Evolutionary conservation across 2,888 invertebrate species (phyloP).

Genomic region (Mechanitis messenoides): DNA sequence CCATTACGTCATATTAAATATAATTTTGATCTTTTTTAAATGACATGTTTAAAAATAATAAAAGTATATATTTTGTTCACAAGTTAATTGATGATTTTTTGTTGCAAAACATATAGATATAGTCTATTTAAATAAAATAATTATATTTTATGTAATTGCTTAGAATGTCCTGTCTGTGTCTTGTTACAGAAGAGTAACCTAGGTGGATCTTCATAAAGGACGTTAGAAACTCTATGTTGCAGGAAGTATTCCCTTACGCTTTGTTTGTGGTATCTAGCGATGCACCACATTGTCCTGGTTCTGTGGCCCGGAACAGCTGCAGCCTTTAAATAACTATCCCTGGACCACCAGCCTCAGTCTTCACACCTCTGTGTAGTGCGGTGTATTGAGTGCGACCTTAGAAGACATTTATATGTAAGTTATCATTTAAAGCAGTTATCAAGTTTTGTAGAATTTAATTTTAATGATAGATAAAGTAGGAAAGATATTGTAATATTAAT

Average conservation of each 20-base stretch:
- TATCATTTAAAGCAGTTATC: background rate
- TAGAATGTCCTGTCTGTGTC: background rate
- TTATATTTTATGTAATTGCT: too few relatives aligned
- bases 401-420: background rate
- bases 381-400: slow-evolving; percentile 7
- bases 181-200: too few relatives aligned
- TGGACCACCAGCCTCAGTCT: slow-evolving; percentile 53
- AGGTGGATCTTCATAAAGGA: slow-evolving; percentile 36
- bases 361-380: background rate
- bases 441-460: too few relatives aligned
- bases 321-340: slow-evolving; percentile 63
- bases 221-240: slow-evolving; percentile 59
- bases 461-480: background rate
- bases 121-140: too few relatives aligned
- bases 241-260: slow-evolving; percentile 73
- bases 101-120: too few relatives aligned
- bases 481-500: background rate
- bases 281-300: slow-evolving; percentile 62
- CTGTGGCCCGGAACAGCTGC: slow-evolving; percentile 59
- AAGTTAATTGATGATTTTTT: too few relatives aligned
- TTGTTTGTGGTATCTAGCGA: slow-evolving; percentile 57
- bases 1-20: too few relatives aligned
- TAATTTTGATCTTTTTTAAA: too few relatives aligned
- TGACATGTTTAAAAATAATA: too few relatives aligned
- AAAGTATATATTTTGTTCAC: too few relatives aligned